Percentiles rank a stretch among this genome's conserved stretches.
Conservation (phyloP, 2,797 vertebrate species). For the Rhabdomys pumilio region DNA sequence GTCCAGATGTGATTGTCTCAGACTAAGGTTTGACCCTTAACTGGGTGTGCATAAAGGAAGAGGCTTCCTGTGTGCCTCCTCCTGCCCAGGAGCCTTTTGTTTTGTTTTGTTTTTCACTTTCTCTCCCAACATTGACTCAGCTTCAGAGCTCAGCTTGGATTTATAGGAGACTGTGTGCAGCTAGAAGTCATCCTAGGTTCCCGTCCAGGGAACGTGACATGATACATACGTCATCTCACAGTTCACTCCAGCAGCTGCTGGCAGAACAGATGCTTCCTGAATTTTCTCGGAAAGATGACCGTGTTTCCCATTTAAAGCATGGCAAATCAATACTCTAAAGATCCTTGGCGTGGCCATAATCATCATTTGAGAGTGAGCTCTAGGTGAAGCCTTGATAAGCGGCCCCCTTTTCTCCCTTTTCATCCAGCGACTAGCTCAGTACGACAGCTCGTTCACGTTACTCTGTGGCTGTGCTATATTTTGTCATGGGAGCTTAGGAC, state of each 20-base stretch:
- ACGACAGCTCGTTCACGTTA: rapidly evolving
- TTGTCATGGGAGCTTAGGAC: not conserved
- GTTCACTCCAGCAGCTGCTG: not conserved
- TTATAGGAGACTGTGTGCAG: not conserved
- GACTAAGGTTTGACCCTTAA: not conserved
- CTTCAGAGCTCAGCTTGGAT: not conserved
- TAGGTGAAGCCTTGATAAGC: not conserved
- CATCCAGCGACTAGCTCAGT: not conserved
- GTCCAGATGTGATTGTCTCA: not conserved
- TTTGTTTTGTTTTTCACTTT: not conserved
- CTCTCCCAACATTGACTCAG: not conserved
- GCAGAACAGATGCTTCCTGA: not conserved
- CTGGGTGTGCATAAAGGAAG: rapidly evolving
- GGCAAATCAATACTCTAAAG: slow-evolving; percentile 36
- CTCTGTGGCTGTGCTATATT: not conserved
- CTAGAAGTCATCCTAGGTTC: not conserved
- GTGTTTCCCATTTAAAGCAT: slow-evolving; percentile 13
- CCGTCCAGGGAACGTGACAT: rapidly evolving
- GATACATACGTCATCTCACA: not conserved
- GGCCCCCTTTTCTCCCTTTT: not conserved
- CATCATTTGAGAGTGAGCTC: slow-evolving; percentile 10
- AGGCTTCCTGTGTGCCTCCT: not conserved
- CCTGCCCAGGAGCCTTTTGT: rapidly evolving
- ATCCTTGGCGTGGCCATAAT: not conserved
- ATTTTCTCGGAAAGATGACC: not conserved